phyloP scores from a whole-genome alignment of 1,140 invertebrate species.

The Zeugodacus cucurbitae region DNA sequence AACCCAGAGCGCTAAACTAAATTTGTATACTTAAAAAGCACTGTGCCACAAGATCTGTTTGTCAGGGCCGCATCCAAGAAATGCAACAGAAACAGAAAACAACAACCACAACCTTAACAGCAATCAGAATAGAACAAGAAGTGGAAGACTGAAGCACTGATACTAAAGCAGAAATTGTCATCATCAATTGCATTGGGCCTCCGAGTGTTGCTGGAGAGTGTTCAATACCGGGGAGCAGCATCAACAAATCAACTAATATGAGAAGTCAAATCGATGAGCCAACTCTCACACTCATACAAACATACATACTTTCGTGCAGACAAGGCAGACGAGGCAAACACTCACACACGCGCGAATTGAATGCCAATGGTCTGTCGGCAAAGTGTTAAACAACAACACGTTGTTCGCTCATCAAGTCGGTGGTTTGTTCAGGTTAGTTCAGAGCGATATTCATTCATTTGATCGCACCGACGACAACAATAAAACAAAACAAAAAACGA shows the following conservation, averaged over 20 bases:
- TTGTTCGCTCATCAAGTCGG: neutral
- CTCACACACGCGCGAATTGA: too few species aligned
- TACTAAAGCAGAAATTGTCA: neutral
- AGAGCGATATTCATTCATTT: conserved; percentile 34
- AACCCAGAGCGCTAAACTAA: too few species aligned
- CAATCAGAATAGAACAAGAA: neutral
- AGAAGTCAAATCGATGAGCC: neutral
- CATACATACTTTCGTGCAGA: neutral
- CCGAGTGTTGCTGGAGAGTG: neutral
- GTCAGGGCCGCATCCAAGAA: neutral
- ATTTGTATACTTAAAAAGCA: neutral
- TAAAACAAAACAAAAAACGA: conserved; percentile 14
- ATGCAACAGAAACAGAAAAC: neutral
- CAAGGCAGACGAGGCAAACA: neutral
- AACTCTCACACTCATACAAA: neutral
- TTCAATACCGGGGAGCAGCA: neutral
- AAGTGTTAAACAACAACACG: conserved; percentile 20
- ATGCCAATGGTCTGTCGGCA: neutral
- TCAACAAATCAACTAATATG: neutral
- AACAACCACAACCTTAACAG: neutral
- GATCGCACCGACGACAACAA: conserved; percentile 27
- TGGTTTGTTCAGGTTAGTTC: conserved; percentile 33
- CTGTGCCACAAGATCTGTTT: neutral
- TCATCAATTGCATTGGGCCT: neutral
- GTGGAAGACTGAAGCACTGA: neutral